Percentiles rank a stretch among this genome's conserved stretches.
These are phyloP conservation scores for Carollia perspicillata DNA, from an alignment of 2,113 vertebrate genomes.

Conservation along the genomic window DNA sequence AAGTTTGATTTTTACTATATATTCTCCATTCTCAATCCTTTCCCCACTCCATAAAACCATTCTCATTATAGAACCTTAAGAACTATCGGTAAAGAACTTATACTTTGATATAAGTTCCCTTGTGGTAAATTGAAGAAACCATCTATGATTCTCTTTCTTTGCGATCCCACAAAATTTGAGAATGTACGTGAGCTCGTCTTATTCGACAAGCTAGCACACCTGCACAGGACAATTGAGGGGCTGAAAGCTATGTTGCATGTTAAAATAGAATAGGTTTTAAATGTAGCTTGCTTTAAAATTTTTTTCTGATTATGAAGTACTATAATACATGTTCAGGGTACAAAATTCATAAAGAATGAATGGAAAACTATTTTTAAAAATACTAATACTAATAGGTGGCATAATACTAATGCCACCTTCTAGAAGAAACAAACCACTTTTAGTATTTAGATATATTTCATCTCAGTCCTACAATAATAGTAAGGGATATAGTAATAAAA, in stretches of 20 bases:
- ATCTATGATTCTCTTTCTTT: neutral
- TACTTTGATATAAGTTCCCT: neutral
- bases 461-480: neutral
- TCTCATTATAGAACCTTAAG: neutral
- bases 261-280: slow-evolving; percentile 11
- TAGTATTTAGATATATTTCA: neutral
- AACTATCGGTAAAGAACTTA: neutral
- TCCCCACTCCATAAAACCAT: neutral
- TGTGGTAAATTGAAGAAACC: neutral
- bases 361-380: neutral
- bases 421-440: neutral
- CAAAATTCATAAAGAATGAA: neutral
- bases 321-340: neutral
- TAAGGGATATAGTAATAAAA: neutral
- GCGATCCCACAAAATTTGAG: neutral
- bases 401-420: neutral
- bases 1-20: neutral
- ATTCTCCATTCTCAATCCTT: neutral
- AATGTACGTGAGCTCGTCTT: neutral
- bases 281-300: neutral
- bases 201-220: neutral
- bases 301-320: neutral
- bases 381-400: too few species aligned
- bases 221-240: neutral
- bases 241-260: neutral